These are phyloP conservation scores for Chelonus formosanus DNA, from an alignment of 2,888 invertebrate species.

Conservation along the genomic window DNA sequence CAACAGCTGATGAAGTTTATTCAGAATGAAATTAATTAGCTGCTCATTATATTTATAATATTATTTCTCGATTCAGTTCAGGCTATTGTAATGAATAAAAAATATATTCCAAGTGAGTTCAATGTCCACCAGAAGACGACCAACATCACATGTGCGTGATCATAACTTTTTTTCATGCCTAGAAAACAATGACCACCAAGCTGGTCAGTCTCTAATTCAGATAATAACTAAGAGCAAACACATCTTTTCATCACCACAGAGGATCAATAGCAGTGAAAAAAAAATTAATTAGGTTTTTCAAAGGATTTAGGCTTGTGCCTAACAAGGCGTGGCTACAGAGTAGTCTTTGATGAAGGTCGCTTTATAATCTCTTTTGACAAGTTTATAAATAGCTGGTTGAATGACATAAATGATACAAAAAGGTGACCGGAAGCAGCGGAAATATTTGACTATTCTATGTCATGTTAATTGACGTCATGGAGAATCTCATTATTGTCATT, in stretches of 20 bases:
- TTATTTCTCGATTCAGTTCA: neutral
- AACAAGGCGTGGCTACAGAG: constrained; percentile 2
- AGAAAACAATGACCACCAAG: constrained; percentile 18
- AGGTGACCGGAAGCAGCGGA: too few relatives aligned
- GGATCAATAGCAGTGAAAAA: constrained; percentile 7
- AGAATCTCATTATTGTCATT: neutral
- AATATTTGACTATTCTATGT: too few relatives aligned
- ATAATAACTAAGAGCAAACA: constrained; percentile 5
- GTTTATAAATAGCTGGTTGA: too few relatives aligned
- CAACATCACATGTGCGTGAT: constrained; percentile 14
- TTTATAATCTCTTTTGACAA: too few relatives aligned
- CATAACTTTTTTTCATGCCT: constrained; percentile 12
- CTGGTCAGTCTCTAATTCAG: constrained; percentile 20
- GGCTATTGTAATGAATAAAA: neutral
- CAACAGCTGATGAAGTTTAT: too few relatives aligned
- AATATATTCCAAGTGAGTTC: constrained; percentile 1
- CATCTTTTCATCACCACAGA: neutral
- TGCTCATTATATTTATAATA: neutral
- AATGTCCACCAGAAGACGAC: constrained; percentile 16
- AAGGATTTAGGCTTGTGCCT: neutral
- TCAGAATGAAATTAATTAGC: too few relatives aligned
- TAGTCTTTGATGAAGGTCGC: constrained; percentile 1
- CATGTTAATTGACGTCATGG: too few relatives aligned
- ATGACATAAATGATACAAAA: too few relatives aligned
- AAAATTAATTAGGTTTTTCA: neutral